Percentiles rank a stretch among this genome's conserved stretches.
Conservation (phyloP, 2,888 invertebrate genomes). For the Protodeltote pygarga region DNA sequence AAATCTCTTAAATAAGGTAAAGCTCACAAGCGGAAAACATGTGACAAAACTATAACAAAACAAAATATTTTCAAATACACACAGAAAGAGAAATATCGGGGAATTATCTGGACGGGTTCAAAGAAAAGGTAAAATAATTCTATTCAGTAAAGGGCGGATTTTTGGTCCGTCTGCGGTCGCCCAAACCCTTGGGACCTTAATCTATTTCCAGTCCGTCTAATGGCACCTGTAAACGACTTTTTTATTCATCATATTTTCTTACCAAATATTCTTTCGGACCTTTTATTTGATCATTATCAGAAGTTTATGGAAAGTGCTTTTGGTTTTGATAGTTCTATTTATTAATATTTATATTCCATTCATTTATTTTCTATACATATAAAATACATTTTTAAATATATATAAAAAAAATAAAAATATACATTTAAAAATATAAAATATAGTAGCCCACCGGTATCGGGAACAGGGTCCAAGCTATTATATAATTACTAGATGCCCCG, state of each 20-base stretch:
- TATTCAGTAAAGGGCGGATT: constrained; percentile 35
- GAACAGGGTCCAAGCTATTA: too few species aligned
- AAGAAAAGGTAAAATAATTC: constrained; percentile 50
- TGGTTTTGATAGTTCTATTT: background rate
- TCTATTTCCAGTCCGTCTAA: constrained; percentile 52
- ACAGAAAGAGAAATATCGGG: constrained; percentile 34
- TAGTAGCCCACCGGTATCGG: too few species aligned
- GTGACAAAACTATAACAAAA: constrained; percentile 23
- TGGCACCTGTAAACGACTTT: constrained; percentile 50
- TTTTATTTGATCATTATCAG: constrained; percentile 37
- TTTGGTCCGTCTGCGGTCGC: constrained; percentile 39
- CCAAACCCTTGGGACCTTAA: constrained; percentile 44
- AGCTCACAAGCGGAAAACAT: constrained; percentile 9
- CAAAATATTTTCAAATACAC: constrained; percentile 25
- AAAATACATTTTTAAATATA: too few species aligned
- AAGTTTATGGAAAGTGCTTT: constrained; percentile 19
- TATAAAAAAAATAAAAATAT: too few species aligned
- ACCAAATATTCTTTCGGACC: constrained; percentile 31
- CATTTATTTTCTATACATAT: too few species aligned
- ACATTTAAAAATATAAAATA: too few species aligned
- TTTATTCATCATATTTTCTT: constrained; percentile 47
- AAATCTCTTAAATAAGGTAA: constrained; percentile 17
- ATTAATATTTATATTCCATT: too few species aligned
- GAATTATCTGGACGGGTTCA: constrained; percentile 40
- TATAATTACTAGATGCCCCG: too few species aligned